Evolutionary conservation across 1,140 invertebrate genomes (phyloP).

Genomic region (Drosophila busckii): DNA sequence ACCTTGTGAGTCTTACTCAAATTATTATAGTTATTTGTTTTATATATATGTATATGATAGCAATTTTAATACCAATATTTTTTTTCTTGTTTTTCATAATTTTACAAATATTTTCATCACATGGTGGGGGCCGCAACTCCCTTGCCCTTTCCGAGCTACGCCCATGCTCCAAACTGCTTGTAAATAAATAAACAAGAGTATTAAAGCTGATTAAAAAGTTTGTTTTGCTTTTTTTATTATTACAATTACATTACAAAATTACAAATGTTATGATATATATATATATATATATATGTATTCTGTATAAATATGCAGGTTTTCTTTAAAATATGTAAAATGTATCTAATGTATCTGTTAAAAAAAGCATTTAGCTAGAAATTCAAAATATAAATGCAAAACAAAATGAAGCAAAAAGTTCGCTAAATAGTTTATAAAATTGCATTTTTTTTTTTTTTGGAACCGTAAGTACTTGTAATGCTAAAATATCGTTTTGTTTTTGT

Average conservation of each 20-base stretch:
- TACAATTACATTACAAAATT: constrained; percentile 8
- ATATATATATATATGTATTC: constrained; percentile 11
- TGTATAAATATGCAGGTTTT: constrained; percentile 40
- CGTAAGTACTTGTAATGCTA: constrained; percentile 20
- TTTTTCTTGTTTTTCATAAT: too few relatives aligned
- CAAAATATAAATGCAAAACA: constrained; percentile 29
- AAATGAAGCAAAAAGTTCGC: constrained; percentile 41
- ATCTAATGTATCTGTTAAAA: constrained; percentile 16
- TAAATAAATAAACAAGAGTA: constrained; percentile 3
- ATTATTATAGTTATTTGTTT: too few relatives aligned
- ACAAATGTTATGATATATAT: constrained; percentile 2
- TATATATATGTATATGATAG: too few relatives aligned
- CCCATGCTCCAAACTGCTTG: constrained; percentile 7
- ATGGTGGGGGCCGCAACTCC: constrained; percentile 17
- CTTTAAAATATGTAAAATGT: constrained; percentile 21
- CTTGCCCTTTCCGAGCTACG: too few relatives aligned
- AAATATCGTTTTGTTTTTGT: constrained; percentile 3
- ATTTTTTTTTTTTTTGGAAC: constrained; percentile 13
- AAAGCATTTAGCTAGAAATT: constrained; percentile 65
- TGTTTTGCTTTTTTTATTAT: constrained; percentile 44
- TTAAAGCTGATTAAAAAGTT: constrained; percentile 52
- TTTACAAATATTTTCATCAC: too few relatives aligned
- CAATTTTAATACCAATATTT: too few relatives aligned
- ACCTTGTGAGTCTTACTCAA: too few relatives aligned
- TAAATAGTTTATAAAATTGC: constrained; percentile 42